These are phyloP conservation scores for Tenthredo notha DNA, from an alignment of 2,888 invertebrate species.

Conservation along the genomic window DNA sequence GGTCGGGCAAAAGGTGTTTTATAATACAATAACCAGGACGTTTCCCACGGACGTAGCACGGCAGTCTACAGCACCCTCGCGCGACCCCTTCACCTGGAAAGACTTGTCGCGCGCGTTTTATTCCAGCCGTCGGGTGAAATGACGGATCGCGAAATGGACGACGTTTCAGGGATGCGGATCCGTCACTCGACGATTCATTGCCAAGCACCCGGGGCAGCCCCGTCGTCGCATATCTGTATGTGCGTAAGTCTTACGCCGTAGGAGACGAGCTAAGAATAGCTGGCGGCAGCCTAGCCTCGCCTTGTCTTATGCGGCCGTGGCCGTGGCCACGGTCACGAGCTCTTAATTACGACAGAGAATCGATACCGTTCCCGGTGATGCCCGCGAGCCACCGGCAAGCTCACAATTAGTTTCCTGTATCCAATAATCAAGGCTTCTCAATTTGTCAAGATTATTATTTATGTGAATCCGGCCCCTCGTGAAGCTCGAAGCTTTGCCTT, in stretches of 20 bases:
- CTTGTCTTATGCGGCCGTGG: background rate
- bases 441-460: conserved; percentile 65
- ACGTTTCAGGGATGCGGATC: conserved; percentile 7
- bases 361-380: conserved; percentile 15
- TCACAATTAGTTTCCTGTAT: background rate
- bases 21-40: conserved; percentile 62
- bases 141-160: conserved; percentile 37
- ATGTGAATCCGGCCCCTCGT: background rate
- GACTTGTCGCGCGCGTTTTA: conserved; percentile 29
- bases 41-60: conserved; percentile 59
- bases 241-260: too few relatives aligned
- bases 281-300: background rate
- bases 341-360: conserved; percentile 26
- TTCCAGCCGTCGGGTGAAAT: conserved; percentile 20
- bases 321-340: background rate
- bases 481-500: conserved; percentile 52
- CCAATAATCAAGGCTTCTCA: conserved; percentile 54
- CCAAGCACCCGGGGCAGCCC: background rate
- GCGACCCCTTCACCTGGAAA: conserved; percentile 51
- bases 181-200: conserved; percentile 36
- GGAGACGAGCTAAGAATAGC: background rate
- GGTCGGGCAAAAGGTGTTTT: conserved; percentile 60
- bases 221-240: background rate
- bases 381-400: background rate
- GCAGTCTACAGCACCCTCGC: conserved; percentile 54